Evolutionary conservation across 2,888 invertebrate species (phyloP).

Genomic region (Tiphia femorata): DNA sequence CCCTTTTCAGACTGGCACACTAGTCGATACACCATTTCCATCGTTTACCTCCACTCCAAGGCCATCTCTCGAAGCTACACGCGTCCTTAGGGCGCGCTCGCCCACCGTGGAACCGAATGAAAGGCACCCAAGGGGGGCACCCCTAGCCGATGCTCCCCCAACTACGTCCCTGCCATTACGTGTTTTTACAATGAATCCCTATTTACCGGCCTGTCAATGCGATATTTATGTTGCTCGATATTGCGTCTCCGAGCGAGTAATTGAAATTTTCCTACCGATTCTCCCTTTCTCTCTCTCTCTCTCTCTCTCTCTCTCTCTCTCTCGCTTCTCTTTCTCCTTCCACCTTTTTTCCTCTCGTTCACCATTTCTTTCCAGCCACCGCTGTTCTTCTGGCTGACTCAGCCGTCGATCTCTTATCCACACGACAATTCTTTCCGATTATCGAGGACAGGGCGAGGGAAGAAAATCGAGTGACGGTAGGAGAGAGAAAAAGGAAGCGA

Average conservation of each 20-base stretch:
- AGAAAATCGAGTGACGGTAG: not conserved
- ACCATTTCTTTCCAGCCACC: slow-evolving; percentile 37
- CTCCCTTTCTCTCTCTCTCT: not conserved
- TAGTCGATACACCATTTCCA: too few relatives aligned
- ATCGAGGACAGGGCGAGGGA: slow-evolving; percentile 18
- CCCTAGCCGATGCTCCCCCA: slow-evolving; percentile 4
- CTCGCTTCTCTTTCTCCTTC: too few relatives aligned
- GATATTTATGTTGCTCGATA: slow-evolving; percentile 65
- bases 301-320: too few relatives aligned
- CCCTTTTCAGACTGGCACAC: too few relatives aligned
- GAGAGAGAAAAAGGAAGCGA: not conserved
- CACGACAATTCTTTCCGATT: slow-evolving; percentile 21
- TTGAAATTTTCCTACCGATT: slow-evolving; percentile 60
- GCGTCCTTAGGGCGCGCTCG: too few relatives aligned
- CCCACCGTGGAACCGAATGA: slow-evolving; percentile 33
- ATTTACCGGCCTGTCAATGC: slow-evolving; percentile 65
- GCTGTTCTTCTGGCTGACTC: slow-evolving; percentile 52
- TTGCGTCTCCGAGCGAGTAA: slow-evolving; percentile 65
- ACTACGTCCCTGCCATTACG: slow-evolving; percentile 45
- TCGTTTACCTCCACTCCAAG: too few relatives aligned
- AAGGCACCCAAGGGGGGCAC: slow-evolving; percentile 22
- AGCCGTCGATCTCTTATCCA: slow-evolving; percentile 27
- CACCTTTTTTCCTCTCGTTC: too few relatives aligned
- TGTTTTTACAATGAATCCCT: slow-evolving; percentile 66
- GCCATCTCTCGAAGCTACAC: too few relatives aligned